Conservation (phyloP, 2,113 vertebrate genomes). For the Cricetomys ansorgei region DNA sequence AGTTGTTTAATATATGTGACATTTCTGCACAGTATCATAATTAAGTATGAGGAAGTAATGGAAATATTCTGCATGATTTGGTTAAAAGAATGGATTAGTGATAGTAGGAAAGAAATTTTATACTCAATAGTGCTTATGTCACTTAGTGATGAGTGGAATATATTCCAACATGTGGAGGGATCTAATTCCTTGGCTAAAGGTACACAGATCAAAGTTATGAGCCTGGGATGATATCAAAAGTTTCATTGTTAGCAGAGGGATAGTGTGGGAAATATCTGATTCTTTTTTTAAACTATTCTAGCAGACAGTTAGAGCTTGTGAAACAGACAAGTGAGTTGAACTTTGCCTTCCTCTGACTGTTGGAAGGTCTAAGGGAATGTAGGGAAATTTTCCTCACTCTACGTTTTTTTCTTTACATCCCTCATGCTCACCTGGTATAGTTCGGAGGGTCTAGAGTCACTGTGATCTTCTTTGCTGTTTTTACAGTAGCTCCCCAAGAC, state of each 20-base stretch:
- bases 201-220: conserved; percentile 67
- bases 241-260: conserved; percentile 79
- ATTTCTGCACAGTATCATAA: conserved; percentile 25
- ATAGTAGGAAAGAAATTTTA: background rate
- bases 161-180: background rate
- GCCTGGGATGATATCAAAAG: background rate
- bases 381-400: conserved; percentile 60
- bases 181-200: conserved; percentile 44
- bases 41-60: background rate
- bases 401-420: conserved; percentile 67
- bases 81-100: background rate
- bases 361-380: conserved; percentile 57
- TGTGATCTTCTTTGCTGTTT: conserved; percentile 52
- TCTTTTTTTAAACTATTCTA: conserved; percentile 79
- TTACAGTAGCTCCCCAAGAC: conserved; percentile 56
- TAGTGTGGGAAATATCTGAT: conserved; percentile 65
- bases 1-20: conserved; percentile 15
- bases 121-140: background rate
- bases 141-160: conserved; percentile 17
- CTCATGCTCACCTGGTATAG: conserved; percentile 41
- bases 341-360: conserved; percentile 68
- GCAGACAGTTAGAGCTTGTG: conserved; percentile 73
- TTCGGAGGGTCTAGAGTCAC: conserved; percentile 71
- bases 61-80: conserved; percentile 38
- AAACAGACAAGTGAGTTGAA: conserved; percentile 77